Base-by-base conservation (phyloP, 2,888 invertebrate species). In the Margaritifera margaritifera region DNA sequence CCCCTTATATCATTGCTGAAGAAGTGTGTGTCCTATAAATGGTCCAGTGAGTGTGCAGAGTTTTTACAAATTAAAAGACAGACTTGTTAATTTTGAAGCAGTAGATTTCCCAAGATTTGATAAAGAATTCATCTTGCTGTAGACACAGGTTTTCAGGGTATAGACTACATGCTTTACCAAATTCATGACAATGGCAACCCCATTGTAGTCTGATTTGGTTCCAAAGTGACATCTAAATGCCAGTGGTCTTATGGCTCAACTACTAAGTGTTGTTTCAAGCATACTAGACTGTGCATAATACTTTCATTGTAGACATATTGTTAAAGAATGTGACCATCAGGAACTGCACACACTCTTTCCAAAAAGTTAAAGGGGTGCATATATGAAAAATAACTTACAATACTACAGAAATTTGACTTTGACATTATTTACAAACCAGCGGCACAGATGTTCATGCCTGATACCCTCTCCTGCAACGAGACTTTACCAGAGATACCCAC, bases 111-210 rank as follows among this genome's bases (percentile, higher is more conserved):
- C 77, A 22, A 55, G 63, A 6, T 79, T 61, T 66, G 73, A 76
- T 53, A 19, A 67, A 5, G 52, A 56, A 22, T 79, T 77, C 58
- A 65, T 6, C 51, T 79, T 19, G 65, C 72, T 24, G 75, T 79
- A n/a, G 79, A 79, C 31, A 72, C 75, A 6, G 56, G 61, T 56
- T 63, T 56, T 18, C 53, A 68, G 15, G 77, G 79, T 4, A 74
- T 71, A 24, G 75, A 75, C 8, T 79, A 69, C 50, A 75, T 79
- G 72, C 52, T 77, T 4, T 75, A 77, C 51, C 77, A 77, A 42
- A 53, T 71, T 20, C 70, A 73, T 56, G 61, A 56, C 27, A 62
- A 71, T 57, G 65, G 55, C 6, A 50, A 25, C 4, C 22, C 56
- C n/a, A 55, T 61, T 19, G 69, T 74, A 51, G 68, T 75, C 19